phyloP scores from a whole-genome alignment of 2,888 invertebrate genomes.

The Athalia cordata region DNA sequence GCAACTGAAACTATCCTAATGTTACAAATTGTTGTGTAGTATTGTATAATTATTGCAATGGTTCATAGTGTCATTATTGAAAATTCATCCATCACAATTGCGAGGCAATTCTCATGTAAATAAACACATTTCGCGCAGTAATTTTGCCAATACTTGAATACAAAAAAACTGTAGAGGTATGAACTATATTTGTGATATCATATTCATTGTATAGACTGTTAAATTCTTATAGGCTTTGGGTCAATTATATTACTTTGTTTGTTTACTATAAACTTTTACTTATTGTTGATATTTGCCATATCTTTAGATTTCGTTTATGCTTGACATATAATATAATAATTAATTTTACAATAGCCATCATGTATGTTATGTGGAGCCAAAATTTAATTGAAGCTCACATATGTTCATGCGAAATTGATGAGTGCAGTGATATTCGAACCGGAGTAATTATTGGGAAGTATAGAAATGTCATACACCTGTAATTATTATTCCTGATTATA shows the following conservation, averaged over 20 bases:
- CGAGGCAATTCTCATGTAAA: slow-evolving; percentile 6
- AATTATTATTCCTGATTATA: not conserved
- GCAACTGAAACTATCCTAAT: not conserved
- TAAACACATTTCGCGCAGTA: slow-evolving; percentile 16
- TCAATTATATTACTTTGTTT: slow-evolving; percentile 50
- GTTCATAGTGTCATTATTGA: not conserved
- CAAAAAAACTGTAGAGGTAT: not conserved
- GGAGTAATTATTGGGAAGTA: not conserved
- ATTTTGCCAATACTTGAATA: slow-evolving; percentile 18
- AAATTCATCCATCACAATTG: not conserved
- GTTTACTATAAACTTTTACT: slow-evolving; percentile 53
- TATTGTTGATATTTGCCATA: slow-evolving; percentile 31
- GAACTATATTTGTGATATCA: slow-evolving; percentile 54
- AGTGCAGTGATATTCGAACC: not conserved
- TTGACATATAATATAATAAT: slow-evolving; percentile 18
- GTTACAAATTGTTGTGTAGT: not conserved
- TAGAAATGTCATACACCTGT: not conserved
- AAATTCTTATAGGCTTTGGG: slow-evolving; percentile 32
- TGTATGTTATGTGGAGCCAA: not conserved
- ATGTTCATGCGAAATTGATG: not conserved
- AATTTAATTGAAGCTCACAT: slow-evolving; percentile 1
- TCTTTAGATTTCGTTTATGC: slow-evolving; percentile 21
- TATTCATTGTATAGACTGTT: slow-evolving; percentile 57
- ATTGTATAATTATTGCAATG: slow-evolving; percentile 11
- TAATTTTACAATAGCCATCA: slow-evolving; percentile 14